Evolutionary conservation across 1,140 invertebrate genomes (phyloP).

Genomic region (Hylaeus anthracinus): DNA sequence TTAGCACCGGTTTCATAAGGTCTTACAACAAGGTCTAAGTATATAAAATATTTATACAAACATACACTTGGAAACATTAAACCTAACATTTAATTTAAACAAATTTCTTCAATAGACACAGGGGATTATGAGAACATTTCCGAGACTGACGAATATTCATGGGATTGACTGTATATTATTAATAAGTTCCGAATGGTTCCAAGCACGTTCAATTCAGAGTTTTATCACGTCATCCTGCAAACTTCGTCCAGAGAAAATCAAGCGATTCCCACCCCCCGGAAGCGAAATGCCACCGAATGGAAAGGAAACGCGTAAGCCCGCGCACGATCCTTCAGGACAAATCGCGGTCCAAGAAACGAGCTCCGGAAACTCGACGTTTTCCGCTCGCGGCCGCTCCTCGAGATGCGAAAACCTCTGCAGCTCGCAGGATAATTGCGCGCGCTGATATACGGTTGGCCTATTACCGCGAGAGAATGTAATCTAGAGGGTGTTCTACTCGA

Average conservation of each 20-base stretch:
- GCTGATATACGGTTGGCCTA: conserved; percentile 70
- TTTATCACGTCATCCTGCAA: neutral
- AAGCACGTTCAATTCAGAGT: neutral
- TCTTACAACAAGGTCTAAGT: no score
- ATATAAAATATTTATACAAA: no score
- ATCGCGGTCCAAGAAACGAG: neutral
- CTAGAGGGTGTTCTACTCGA: conserved; percentile 17
- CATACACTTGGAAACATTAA: no score
- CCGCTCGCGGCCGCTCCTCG: neutral
- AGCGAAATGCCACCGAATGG: neutral
- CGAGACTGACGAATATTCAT: no score
- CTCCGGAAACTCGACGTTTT: neutral
- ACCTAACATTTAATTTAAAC: no score
- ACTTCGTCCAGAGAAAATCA: neutral
- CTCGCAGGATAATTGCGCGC: conserved; percentile 72
- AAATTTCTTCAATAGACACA: no score
- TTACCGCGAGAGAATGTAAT: conserved; percentile 59
- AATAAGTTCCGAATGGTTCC: no score
- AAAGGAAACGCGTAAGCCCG: neutral
- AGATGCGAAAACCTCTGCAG: conserved; percentile 34
- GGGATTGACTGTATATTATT: no score
- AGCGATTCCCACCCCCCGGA: neutral
- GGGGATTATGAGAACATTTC: no score
- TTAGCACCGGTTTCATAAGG: no score
- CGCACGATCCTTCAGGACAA: conserved; percentile 1